Conservation (phyloP, 2,797 vertebrate genomes). For the Sebastolobus altivelis region DNA sequence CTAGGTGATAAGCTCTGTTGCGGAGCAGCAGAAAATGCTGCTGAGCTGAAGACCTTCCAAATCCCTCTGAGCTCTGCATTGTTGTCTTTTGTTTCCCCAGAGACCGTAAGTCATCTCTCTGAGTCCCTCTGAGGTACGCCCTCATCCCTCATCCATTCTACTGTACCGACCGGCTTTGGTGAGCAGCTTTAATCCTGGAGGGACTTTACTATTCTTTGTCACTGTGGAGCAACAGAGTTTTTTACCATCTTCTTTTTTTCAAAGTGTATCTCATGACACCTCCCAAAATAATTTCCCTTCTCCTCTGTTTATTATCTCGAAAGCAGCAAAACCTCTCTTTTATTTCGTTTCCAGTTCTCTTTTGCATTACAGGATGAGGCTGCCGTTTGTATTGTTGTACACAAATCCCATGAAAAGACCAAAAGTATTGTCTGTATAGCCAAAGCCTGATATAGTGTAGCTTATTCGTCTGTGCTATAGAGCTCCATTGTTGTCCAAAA, state of each 20-base stretch:
- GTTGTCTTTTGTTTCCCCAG: slow-evolving; percentile 12
- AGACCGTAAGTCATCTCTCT: slow-evolving; percentile 6
- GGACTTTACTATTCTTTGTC: neutral
- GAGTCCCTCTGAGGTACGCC: neutral
- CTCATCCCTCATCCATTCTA: neutral
- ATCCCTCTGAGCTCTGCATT: slow-evolving; percentile 23
- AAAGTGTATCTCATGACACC: neutral
- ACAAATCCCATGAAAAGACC: neutral
- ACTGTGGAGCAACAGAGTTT: neutral
- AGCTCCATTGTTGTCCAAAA: neutral
- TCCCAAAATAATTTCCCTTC: neutral
- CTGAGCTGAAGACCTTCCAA: slow-evolving; percentile 27
- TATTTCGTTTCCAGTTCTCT: neutral
- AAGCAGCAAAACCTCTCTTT: neutral
- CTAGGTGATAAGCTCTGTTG: neutral
- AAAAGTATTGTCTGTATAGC: neutral
- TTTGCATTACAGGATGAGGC: neutral
- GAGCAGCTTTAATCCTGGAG: neutral
- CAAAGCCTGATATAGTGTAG: neutral
- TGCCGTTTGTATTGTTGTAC: neutral
- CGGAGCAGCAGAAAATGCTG: slow-evolving; percentile 12
- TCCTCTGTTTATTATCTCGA: neutral
- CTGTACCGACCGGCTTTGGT: neutral
- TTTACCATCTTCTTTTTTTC: neutral
- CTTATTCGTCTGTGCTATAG: too few species aligned